These are phyloP conservation scores for Brachionus koreanus DNA, from an alignment of 1,140 invertebrate genomes.

Conservation along the genomic window DNA sequence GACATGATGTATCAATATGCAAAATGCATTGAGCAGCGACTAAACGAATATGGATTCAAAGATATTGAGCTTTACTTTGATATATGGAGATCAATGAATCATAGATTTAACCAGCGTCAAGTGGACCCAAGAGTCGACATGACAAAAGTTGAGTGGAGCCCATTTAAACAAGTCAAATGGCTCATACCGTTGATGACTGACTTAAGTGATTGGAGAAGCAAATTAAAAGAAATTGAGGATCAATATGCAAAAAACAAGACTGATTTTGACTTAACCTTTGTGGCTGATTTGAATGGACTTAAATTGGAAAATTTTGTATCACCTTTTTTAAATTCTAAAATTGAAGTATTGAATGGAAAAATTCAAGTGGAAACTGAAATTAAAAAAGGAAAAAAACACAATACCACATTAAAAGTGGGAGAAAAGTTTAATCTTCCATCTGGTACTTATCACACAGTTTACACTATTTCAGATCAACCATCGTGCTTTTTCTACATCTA, in stretches of 20 bases:
- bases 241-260: constrained; percentile 61
- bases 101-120: constrained; percentile 76
- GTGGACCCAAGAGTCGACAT: constrained; percentile 70
- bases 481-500: constrained; percentile 40
- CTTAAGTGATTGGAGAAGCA: constrained; percentile 63
- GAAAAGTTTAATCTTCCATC: constrained; percentile 1
- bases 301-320: constrained; percentile 73
- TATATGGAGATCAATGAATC: constrained; percentile 83
- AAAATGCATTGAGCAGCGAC: constrained; percentile 69
- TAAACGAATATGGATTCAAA: constrained; percentile 62
- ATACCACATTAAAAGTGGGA: neutral
- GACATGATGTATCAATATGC: constrained; percentile 83
- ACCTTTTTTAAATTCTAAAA: constrained; percentile 69
- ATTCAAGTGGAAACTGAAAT: constrained; percentile 61
- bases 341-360: constrained; percentile 72
- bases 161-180: constrained; percentile 69
- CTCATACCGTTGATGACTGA: constrained; percentile 74
- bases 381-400: constrained; percentile 45
- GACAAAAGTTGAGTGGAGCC: constrained; percentile 68
- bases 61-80: constrained; percentile 70
- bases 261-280: constrained; percentile 70
- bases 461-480: constrained; percentile 11
- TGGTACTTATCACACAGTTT: constrained; percentile 20
- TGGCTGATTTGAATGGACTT: constrained; percentile 80
- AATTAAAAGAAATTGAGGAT: constrained; percentile 66